These are phyloP conservation scores for Clamator glandarius DNA, from an alignment of 2,797 vertebrate species.

Conservation along the genomic window DNA sequence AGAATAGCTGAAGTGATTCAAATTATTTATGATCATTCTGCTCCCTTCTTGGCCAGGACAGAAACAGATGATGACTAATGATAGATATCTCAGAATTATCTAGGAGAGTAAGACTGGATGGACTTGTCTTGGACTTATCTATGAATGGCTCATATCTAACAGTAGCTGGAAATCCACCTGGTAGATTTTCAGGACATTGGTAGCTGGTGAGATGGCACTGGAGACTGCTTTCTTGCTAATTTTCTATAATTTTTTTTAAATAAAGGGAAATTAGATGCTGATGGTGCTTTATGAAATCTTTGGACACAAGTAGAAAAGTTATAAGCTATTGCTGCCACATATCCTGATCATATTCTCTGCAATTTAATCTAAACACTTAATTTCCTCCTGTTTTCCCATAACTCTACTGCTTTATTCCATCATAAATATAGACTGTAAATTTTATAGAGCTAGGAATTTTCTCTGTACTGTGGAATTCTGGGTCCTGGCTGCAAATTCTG, in stretches of 20 bases:
- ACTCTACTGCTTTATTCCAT: not conserved
- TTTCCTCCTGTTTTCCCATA: not conserved
- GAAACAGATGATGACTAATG: not conserved
- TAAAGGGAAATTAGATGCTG: not conserved
- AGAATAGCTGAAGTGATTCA: not conserved
- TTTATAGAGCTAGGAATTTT: not conserved
- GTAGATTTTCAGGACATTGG: not conserved
- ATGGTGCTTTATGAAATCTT: not conserved
- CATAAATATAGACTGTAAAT: not conserved
- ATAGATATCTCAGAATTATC: not conserved
- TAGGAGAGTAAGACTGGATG: not conserved
- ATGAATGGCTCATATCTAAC: not conserved
- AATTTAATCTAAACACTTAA: not conserved
- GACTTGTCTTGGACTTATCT: not conserved
- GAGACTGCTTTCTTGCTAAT: not conserved
- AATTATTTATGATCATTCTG: not conserved
- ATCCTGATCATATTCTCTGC: not conserved
- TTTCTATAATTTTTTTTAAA: not conserved
- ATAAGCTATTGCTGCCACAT: rapidly evolving
- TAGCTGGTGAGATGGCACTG: not conserved
- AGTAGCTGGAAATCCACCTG: not conserved
- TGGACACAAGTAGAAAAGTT: not conserved
- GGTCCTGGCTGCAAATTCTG: not conserved
- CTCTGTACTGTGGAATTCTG: not conserved
- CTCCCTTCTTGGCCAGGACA: not conserved